These are phyloP conservation scores for Achroia grisella DNA, from an alignment of 1,140 invertebrate genomes.

Conservation along the genomic window DNA sequence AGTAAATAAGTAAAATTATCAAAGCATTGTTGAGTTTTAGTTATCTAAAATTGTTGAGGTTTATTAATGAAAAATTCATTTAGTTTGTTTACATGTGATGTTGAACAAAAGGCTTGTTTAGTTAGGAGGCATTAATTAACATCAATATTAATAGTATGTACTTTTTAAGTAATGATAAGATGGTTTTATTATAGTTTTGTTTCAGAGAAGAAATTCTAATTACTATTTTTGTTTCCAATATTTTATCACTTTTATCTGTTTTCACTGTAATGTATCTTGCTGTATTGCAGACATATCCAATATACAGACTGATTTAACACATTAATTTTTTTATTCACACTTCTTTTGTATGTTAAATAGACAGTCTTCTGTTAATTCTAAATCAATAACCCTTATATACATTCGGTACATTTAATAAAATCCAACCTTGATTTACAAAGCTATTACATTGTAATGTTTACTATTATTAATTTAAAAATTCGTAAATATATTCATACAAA, in stretches of 20 bases:
- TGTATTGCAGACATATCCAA: constrained; percentile 76
- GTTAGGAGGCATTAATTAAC: constrained; percentile 69
- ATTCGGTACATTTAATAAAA: too few relatives aligned
- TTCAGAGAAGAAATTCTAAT: constrained; percentile 72
- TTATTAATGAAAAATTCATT: constrained; percentile 62
- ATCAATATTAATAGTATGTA: constrained; percentile 69
- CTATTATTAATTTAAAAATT: too few relatives aligned
- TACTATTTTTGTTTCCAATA: constrained; percentile 73
- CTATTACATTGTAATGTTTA: too few relatives aligned
- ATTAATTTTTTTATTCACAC: constrained; percentile 25
- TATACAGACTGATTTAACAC: constrained; percentile 74
- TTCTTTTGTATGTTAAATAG: too few relatives aligned
- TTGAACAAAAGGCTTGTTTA: constrained; percentile 62
- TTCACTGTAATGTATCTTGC: constrained; percentile 73
- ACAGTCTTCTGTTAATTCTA: too few relatives aligned
- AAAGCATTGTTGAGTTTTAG: constrained; percentile 68
- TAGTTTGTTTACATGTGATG: constrained; percentile 59
- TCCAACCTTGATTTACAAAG: too few relatives aligned
- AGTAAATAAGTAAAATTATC: constrained; percentile 65
- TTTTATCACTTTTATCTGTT: constrained; percentile 72
- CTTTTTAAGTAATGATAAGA: constrained; percentile 68
- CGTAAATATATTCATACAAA: too few relatives aligned
- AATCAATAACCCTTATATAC: too few relatives aligned
- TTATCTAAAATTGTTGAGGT: constrained; percentile 72
- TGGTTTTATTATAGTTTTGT: constrained; percentile 72